These are phyloP conservation scores for Corella eumyota DNA, from an alignment of 23 tunicate genomes.

Conservation along the genomic window DNA sequence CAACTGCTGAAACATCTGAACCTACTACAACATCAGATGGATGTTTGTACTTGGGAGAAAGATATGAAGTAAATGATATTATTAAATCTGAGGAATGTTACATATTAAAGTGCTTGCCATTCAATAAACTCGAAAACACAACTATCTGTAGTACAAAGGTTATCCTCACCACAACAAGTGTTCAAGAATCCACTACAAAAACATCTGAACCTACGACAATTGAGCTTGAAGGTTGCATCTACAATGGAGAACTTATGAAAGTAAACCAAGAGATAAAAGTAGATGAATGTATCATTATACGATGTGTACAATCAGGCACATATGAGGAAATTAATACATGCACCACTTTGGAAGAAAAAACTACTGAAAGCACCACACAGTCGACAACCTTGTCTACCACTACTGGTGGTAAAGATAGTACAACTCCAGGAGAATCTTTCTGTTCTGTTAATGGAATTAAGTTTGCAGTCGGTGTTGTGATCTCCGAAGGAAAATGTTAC, in stretches of 20 bases:
- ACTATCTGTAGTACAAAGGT: too few relatives aligned
- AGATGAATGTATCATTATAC: neutral
- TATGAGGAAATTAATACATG: neutral
- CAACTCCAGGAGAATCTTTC: too few relatives aligned
- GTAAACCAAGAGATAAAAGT: neutral
- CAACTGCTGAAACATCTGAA: too few relatives aligned
- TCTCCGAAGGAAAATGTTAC: neutral
- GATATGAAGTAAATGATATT: too few relatives aligned
- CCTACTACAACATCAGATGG: too few relatives aligned
- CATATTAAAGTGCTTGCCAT: too few relatives aligned
- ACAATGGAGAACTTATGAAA: neutral
- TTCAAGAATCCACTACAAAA: too few relatives aligned
- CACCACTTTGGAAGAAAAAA: neutral
- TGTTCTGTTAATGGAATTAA: neutral
- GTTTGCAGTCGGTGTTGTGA: conserved; percentile 5
- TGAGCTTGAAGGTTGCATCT: conserved; percentile 2
- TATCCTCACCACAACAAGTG: too few relatives aligned
- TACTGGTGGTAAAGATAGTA: neutral
- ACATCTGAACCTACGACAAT: too few relatives aligned
- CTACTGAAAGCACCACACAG: neutral
- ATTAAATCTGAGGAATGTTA: too few relatives aligned
- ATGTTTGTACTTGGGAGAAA: too few relatives aligned
- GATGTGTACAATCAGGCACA: neutral
- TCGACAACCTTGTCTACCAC: neutral
- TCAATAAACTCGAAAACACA: too few relatives aligned